Conservation (phyloP, 2,888 invertebrate species). For the Meliscaeva auricollis region DNA sequence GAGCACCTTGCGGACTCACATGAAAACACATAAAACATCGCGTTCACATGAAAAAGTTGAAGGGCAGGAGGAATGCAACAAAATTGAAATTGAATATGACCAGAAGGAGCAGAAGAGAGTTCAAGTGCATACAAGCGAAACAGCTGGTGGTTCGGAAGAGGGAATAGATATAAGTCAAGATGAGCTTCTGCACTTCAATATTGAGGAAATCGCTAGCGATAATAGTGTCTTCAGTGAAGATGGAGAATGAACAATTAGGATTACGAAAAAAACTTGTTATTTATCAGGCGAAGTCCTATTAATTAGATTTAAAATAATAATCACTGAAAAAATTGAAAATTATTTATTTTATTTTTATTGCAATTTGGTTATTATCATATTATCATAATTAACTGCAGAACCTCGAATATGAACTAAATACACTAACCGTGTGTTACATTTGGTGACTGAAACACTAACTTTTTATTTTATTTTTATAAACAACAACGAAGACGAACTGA, state of each 20-base stretch:
- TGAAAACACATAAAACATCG: slow-evolving; percentile 83
- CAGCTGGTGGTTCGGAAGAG: neutral
- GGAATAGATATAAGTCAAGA: slow-evolving; percentile 48
- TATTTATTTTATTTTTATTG: too few species aligned
- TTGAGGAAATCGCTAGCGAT: slow-evolving; percentile 69
- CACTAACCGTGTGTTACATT: too few species aligned
- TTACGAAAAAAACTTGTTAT: too few species aligned
- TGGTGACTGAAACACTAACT: too few species aligned
- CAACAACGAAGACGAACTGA: too few species aligned
- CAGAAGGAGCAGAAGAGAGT: slow-evolving; percentile 59
- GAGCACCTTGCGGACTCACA: slow-evolving; percentile 85
- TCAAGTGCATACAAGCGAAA: neutral
- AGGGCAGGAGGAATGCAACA: neutral
- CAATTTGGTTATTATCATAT: too few species aligned
- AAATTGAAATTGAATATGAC: slow-evolving; percentile 67
- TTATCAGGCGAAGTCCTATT: too few species aligned
- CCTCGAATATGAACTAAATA: too few species aligned
- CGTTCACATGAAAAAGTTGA: neutral
- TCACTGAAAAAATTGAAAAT: too few species aligned
- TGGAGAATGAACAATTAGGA: neutral
- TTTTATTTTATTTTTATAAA: too few species aligned
- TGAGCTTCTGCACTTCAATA: slow-evolving; percentile 72
- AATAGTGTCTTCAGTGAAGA: slow-evolving; percentile 50
- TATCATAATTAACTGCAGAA: too few species aligned
- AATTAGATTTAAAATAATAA: too few species aligned